Conservation (phyloP, 2,888 invertebrate genomes). For the Ceraclea dissimilis region DNA sequence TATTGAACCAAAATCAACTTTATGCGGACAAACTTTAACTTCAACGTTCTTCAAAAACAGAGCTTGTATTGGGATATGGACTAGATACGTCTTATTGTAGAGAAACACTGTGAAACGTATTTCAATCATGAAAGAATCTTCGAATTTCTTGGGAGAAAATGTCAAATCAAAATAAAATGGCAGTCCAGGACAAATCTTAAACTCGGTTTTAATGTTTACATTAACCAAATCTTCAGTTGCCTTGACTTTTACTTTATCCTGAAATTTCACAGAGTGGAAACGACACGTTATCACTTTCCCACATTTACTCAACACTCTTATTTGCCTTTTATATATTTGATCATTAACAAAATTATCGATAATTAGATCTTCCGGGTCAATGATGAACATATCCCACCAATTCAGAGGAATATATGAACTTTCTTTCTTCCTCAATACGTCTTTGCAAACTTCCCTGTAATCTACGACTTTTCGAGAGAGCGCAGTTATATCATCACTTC, state of each 20-base stretch:
- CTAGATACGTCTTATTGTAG: constrained; percentile 6
- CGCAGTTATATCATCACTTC: too few relatives aligned
- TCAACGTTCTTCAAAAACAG: background rate
- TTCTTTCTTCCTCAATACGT: constrained; percentile 1
- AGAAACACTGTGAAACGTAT: constrained; percentile 5
- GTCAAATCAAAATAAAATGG: constrained; percentile 5
- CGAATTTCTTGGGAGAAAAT: constrained; percentile 8
- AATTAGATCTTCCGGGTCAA: constrained; percentile 11
- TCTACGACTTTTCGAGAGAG: background rate
- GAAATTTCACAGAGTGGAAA: constrained; percentile 7
- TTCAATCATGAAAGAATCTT: constrained; percentile 7
- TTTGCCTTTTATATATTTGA: constrained; percentile 9
- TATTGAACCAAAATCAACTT: constrained; percentile 10
- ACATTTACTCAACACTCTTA: constrained; percentile 9
- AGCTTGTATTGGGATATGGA: constrained; percentile 9
- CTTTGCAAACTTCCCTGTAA: background rate
- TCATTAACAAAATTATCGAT: constrained; percentile 10
- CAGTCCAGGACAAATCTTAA: constrained; percentile 11
- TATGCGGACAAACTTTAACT: constrained; percentile 1
- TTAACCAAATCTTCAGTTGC: constrained; percentile 4
- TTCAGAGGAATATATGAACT: constrained; percentile 1
- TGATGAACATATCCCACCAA: constrained; percentile 8
- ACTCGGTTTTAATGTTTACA: constrained; percentile 6
- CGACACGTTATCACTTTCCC: constrained; percentile 6
- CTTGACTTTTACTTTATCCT: constrained; percentile 9